phyloP scores from a whole-genome alignment of 2,797 vertebrate species.

The Sparus aurata region DNA sequence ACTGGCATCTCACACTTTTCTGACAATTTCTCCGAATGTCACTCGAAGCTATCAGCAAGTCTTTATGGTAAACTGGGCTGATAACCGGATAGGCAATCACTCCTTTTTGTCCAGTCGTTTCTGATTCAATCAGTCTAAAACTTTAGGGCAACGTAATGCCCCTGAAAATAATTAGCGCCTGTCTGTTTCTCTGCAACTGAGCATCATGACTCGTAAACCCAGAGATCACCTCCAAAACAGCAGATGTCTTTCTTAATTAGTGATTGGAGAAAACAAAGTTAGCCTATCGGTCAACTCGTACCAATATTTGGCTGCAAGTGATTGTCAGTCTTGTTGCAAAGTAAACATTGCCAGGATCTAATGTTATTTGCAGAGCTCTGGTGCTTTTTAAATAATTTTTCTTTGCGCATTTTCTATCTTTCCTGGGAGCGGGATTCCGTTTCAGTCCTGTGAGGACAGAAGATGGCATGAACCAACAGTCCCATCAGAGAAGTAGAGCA shows the following conservation, averaged over 20 bases:
- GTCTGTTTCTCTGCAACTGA: constrained; percentile 12
- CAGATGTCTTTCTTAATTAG: constrained; percentile 44
- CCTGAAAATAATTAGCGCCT: constrained; percentile 2
- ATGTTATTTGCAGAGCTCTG: constrained; percentile 17
- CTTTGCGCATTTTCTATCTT: constrained; percentile 25
- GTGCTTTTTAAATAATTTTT: constrained; percentile 32
- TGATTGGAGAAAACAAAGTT: constrained; percentile 27
- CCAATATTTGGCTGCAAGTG: constrained; percentile 23
- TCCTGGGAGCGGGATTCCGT: constrained; percentile 4
- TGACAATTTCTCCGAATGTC: constrained; percentile 54
- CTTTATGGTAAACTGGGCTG: constrained; percentile 31
- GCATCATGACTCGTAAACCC: constrained; percentile 18
- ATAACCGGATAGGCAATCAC: constrained; percentile 29
- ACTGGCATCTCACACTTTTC: constrained; percentile 36
- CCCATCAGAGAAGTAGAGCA: constrained; percentile 14
- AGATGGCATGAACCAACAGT: constrained; percentile 22
- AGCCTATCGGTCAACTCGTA: neutral
- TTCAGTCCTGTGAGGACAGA: constrained; percentile 25
- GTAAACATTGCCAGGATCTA: constrained; percentile 25
- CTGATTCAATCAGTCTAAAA: constrained; percentile 35
- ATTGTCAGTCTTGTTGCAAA: constrained; percentile 17
- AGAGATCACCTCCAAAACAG: constrained; percentile 23
- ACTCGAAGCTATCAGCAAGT: constrained; percentile 35
- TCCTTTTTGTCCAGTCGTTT: constrained; percentile 20
- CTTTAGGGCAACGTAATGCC: neutral